phyloP scores from a whole-genome alignment of 1,140 invertebrate species.

The Drosophila equinoxialis region DNA sequence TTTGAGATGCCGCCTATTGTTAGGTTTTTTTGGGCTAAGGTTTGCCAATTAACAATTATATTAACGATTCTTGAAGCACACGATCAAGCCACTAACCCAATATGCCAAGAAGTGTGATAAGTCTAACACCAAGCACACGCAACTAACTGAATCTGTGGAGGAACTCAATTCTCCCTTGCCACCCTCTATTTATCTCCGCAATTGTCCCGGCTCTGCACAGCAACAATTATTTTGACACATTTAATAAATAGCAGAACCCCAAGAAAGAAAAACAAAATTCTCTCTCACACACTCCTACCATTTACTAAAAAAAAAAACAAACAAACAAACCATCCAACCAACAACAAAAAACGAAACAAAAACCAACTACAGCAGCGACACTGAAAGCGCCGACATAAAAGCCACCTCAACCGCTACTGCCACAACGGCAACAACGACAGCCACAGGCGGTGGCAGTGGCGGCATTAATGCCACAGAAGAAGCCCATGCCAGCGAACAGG shows the following conservation, averaged over 20 bases:
- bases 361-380: slow-evolving; percentile 83
- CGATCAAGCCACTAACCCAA: slow-evolving; percentile 42
- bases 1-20: too few species aligned
- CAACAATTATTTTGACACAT: slow-evolving; percentile 25
- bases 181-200: neutral
- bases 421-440: slow-evolving; percentile 55
- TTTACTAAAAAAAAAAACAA: slow-evolving; percentile 40
- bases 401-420: slow-evolving; percentile 71
- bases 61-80: slow-evolving; percentile 4
- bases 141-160: slow-evolving; percentile 10
- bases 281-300: slow-evolving; percentile 22
- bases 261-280: slow-evolving; percentile 25
- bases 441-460: slow-evolving; percentile 41
- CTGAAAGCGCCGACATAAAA: slow-evolving; percentile 84
- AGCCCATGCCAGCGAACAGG: slow-evolving; percentile 16
- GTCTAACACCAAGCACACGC: slow-evolving; percentile 17
- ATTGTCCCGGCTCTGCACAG: slow-evolving; percentile 17
- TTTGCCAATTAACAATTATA: neutral
- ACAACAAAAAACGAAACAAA: slow-evolving; percentile 53
- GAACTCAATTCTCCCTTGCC: neutral
- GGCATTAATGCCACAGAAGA: slow-evolving; percentile 40
- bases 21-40: too few species aligned
- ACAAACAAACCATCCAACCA: slow-evolving; percentile 38
- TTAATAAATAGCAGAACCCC: slow-evolving; percentile 58
- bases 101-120: slow-evolving; percentile 19